phyloP scores from a whole-genome alignment of 2,797 vertebrate species.

The Neopelma chrysocephalum region DNA sequence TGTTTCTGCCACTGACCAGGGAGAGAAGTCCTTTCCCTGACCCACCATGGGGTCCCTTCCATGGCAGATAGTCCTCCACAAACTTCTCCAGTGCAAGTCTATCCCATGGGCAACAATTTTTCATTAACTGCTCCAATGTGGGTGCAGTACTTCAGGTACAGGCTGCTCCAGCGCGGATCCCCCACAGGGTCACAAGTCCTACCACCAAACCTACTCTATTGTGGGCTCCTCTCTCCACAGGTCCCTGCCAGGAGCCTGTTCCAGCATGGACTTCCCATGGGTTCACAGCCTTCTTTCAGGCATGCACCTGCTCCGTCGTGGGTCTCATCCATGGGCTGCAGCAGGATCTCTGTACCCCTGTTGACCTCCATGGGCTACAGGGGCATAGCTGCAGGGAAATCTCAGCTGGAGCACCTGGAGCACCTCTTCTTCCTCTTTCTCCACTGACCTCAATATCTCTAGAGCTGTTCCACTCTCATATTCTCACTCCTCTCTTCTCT shows the following conservation, averaged over 20 bases:
- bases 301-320: background rate
- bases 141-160: background rate
- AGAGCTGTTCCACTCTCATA: background rate
- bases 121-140: background rate
- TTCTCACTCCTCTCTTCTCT: background rate
- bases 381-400: background rate
- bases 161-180: accelerated
- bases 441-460: background rate
- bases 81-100: background rate
- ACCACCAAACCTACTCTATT: background rate
- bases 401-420: background rate
- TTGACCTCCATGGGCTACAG: background rate
- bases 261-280: background rate
- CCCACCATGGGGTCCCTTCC: background rate
- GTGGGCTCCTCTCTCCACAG: background rate
- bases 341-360: background rate
- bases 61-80: background rate
- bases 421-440: background rate
- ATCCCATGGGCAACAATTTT: background rate
- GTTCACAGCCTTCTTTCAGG: background rate
- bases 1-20: background rate
- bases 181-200: background rate
- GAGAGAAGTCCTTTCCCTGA: background rate
- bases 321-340: background rate
- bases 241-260: background rate